These are phyloP conservation scores for Pantherophis vulpinus DNA, from an alignment of 2,797 vertebrate species.

Conservation along the genomic window DNA sequence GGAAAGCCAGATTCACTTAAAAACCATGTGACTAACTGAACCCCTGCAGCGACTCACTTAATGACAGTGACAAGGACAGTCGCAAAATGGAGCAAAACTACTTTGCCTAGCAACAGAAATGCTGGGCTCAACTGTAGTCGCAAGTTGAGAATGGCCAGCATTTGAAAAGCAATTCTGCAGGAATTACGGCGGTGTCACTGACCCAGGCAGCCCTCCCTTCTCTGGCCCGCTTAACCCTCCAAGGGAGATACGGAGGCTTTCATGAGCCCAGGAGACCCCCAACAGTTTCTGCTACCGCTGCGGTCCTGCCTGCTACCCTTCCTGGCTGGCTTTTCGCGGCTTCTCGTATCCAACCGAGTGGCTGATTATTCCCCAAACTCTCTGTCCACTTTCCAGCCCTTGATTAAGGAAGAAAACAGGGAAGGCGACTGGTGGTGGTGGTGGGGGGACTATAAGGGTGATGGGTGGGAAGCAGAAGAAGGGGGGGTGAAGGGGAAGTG, in stretches of 20 bases:
- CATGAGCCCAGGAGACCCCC: background rate
- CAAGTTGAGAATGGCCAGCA: too few species aligned
- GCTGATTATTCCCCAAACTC: slow-evolving; percentile 43
- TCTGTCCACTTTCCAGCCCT: slow-evolving; percentile 35
- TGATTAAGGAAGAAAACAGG: slow-evolving; percentile 56
- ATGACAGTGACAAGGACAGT: too few species aligned
- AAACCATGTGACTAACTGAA: too few species aligned
- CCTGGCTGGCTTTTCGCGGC: background rate
- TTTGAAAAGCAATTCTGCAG: too few species aligned
- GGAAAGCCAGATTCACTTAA: too few species aligned
- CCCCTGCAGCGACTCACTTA: too few species aligned
- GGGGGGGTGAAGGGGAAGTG: slow-evolving; percentile 42
- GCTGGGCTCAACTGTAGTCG: too few species aligned
- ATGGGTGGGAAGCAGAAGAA: slow-evolving; percentile 29
- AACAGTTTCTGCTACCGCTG: background rate
- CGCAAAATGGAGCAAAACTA: too few species aligned
- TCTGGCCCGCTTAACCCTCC: too few species aligned
- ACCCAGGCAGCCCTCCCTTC: too few species aligned
- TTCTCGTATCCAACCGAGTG: background rate
- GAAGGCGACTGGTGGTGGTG: slow-evolving; percentile 40
- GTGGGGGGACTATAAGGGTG: slow-evolving; percentile 22
- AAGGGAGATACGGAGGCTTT: background rate
- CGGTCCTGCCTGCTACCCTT: background rate
- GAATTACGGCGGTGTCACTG: too few species aligned
- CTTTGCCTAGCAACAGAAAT: too few species aligned